Evolutionary conservation across 2,797 vertebrate genomes (phyloP).

Genomic region (Lepus oiostolus): DNA sequence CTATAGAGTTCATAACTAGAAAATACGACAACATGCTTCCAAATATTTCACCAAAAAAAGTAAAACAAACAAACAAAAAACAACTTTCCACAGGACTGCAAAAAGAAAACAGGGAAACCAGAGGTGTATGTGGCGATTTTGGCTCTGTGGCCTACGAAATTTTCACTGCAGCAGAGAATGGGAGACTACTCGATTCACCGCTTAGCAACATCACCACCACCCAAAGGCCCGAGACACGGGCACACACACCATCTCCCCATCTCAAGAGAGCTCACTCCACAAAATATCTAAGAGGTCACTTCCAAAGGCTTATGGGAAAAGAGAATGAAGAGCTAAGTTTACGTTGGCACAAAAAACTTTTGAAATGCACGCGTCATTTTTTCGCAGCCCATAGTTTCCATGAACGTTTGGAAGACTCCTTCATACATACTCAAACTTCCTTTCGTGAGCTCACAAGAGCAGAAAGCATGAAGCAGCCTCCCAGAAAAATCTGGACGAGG

Average conservation of each 20-base stretch:
- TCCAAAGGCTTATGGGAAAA: too few species aligned
- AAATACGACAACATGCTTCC: background rate
- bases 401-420: too few species aligned
- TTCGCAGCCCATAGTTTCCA: too few species aligned
- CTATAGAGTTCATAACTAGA: background rate
- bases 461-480: background rate
- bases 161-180: background rate
- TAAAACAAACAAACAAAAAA: background rate
- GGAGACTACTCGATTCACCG: background rate
- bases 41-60: background rate
- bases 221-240: accelerated
- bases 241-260: background rate
- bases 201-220: background rate
- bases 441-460: background rate
- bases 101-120: conserved; percentile 9
- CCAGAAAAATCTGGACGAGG: too few species aligned
- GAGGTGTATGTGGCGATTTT: background rate
- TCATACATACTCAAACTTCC: background rate
- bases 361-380: too few species aligned
- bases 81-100: background rate
- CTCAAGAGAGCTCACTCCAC: background rate
- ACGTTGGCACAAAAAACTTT: too few species aligned
- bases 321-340: too few species aligned
- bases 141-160: background rate
- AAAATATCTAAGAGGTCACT: background rate